These are phyloP conservation scores for Leptatherina wallacei DNA, from an alignment of 2,797 vertebrate genomes.

Conservation along the genomic window DNA sequence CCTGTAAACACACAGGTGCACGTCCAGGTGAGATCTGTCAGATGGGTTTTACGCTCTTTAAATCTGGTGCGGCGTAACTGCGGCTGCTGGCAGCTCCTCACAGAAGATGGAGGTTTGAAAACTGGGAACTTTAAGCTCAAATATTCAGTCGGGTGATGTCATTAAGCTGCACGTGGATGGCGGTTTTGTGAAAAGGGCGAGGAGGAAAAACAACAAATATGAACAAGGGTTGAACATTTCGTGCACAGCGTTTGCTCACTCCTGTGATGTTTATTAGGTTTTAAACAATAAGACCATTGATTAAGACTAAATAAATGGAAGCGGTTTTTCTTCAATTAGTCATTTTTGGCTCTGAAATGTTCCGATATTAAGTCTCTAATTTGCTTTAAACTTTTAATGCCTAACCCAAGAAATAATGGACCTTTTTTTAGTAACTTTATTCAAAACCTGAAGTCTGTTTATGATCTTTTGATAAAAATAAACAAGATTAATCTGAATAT, in stretches of 20 bases:
- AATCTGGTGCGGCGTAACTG: background rate
- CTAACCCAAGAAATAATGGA: no score
- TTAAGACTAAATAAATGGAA: no score
- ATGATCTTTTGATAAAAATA: no score
- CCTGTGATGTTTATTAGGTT: background rate
- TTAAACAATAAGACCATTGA: background rate
- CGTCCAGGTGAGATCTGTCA: conserved; percentile 16
- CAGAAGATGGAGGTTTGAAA: background rate
- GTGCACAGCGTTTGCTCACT: no score
- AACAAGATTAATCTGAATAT: no score
- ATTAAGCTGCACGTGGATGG: conserved; percentile 18
- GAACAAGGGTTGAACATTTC: background rate
- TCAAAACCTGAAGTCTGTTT: no score
- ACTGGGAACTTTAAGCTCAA: background rate
- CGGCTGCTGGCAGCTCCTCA: conserved; percentile 8
- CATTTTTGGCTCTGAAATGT: background rate
- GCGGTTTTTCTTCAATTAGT: background rate
- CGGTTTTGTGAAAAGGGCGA: background rate
- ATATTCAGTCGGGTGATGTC: conserved; percentile 31
- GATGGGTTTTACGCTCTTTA: conserved; percentile 8
- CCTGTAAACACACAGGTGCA: conserved; percentile 36
- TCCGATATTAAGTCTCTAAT: no score
- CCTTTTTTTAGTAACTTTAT: no score
- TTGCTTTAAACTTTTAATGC: no score
- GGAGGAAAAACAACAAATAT: background rate